These are phyloP conservation scores for Arion vulgaris DNA, from an alignment of 1,140 invertebrate species.

Conservation along the genomic window DNA sequence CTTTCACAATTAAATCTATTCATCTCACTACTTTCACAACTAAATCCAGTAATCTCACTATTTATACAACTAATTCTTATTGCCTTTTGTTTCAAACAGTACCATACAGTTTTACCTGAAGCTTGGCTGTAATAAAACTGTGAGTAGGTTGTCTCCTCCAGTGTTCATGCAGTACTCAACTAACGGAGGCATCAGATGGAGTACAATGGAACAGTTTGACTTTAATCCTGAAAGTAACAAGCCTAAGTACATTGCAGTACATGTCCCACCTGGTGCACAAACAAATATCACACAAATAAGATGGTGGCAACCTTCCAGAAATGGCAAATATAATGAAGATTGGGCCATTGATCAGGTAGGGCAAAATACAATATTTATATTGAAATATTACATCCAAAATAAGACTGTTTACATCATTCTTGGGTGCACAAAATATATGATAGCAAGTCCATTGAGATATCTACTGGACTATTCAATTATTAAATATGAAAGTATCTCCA, in stretches of 20 bases:
- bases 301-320: slow-evolving; percentile 72
- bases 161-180: slow-evolving; percentile 71
- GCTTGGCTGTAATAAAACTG: slow-evolving; percentile 59
- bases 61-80: too few relatives aligned
- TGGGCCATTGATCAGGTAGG: slow-evolving; percentile 72
- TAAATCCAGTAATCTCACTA: too few relatives aligned
- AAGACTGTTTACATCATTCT: too few relatives aligned
- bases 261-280: slow-evolving; percentile 66
- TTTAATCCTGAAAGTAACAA: slow-evolving; percentile 62
- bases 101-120: slow-evolving; percentile 70
- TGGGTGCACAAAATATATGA: too few relatives aligned
- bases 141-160: slow-evolving; percentile 53
- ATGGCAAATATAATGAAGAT: slow-evolving; percentile 68
- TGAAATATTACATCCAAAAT: too few relatives aligned
- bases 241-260: slow-evolving; percentile 65
- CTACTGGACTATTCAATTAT: too few relatives aligned
- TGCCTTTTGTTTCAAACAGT: slow-evolving; percentile 46
- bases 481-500: too few relatives aligned
- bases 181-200: slow-evolving; percentile 72
- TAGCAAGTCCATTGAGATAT: too few relatives aligned
- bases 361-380: background rate
- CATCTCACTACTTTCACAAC: too few relatives aligned
- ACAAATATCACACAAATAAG: slow-evolving; percentile 68
- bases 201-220: slow-evolving; percentile 70
- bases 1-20: too few relatives aligned